These are phyloP conservation scores for Antitype chi DNA, from an alignment of 2,888 invertebrate genomes.

Conservation along the genomic window DNA sequence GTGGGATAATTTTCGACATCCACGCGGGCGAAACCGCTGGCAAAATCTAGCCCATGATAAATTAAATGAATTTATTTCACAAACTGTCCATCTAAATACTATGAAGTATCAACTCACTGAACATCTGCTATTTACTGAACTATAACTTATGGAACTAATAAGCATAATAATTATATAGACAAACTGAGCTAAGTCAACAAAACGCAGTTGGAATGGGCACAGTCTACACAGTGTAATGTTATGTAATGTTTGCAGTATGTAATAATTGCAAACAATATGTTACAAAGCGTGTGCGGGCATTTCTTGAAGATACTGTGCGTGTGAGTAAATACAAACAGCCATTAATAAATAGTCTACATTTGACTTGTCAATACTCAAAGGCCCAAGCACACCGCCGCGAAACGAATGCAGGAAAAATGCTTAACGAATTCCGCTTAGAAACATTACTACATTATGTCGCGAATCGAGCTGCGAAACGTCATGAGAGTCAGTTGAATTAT, in stretches of 20 bases:
- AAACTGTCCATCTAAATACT: neutral
- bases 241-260: neutral
- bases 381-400: no score
- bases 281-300: neutral
- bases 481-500: no score
- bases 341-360: no score
- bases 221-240: neutral
- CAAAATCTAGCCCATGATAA: no score
- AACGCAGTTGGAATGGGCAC: neutral
- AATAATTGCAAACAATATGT: neutral
- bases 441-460: no score
- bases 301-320: neutral
- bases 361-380: no score
- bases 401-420: no score
- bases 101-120: neutral
- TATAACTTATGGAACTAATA: slow-evolving; percentile 6
- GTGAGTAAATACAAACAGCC: no score
- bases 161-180: slow-evolving; percentile 6
- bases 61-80: neutral
- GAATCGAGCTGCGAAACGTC: no score
- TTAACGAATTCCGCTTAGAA: no score
- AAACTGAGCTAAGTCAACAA: neutral
- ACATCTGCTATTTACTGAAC: neutral
- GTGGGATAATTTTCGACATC: no score
- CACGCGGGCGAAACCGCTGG: no score